Evolutionary conservation across 30 jellyfish, hydroid and myxozoan genomes (phyloP).

Genomic region (Aurelia sp.): DNA sequence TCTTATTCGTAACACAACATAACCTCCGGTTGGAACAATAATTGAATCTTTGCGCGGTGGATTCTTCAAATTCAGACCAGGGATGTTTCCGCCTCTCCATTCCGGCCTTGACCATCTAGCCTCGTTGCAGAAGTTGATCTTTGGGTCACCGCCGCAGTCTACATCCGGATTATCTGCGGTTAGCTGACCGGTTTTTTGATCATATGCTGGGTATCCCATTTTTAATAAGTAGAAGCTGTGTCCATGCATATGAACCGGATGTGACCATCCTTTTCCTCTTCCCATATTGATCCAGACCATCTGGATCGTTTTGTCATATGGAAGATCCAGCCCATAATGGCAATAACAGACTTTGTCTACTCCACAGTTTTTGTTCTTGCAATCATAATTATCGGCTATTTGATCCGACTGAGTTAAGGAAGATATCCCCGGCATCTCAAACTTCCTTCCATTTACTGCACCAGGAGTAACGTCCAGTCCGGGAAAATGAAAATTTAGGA

Average conservation of each 20-base stretch:
- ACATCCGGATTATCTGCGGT: conserved; percentile 77
- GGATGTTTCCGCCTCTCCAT: conserved; percentile 80
- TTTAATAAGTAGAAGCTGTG: conserved; percentile 88
- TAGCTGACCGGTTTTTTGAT: conserved; percentile 79
- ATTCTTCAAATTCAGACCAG: conserved; percentile 81
- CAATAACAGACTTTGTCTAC: conserved; percentile 88
- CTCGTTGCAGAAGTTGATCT: conserved; percentile 77
- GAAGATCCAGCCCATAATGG: conserved; percentile 75
- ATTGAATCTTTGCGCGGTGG: conserved; percentile 93
- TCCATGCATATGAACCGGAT: conserved; percentile 92
- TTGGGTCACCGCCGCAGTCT: conserved; percentile 83
- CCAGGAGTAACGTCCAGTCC: conserved; percentile 90
- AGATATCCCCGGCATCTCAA: conserved; percentile 87
- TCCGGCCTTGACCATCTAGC: conserved; percentile 83
- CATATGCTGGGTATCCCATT: conserved; percentile 84
- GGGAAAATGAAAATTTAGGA: conserved; percentile 87
- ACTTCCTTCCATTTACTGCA: conserved; percentile 89
- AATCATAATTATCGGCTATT: conserved; percentile 77
- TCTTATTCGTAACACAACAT: conserved; percentile 85
- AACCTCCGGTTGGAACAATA: conserved; percentile 94
- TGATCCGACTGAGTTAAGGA: conserved; percentile 85
- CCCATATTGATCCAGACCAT: conserved; percentile 90
- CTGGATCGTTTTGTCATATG: conserved; percentile 84
- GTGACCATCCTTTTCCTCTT: conserved; percentile 92
- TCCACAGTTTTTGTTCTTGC: conserved; percentile 87